Conservation (phyloP, 1,140 invertebrate species). For the Rhizoglyphus robini region DNA sequence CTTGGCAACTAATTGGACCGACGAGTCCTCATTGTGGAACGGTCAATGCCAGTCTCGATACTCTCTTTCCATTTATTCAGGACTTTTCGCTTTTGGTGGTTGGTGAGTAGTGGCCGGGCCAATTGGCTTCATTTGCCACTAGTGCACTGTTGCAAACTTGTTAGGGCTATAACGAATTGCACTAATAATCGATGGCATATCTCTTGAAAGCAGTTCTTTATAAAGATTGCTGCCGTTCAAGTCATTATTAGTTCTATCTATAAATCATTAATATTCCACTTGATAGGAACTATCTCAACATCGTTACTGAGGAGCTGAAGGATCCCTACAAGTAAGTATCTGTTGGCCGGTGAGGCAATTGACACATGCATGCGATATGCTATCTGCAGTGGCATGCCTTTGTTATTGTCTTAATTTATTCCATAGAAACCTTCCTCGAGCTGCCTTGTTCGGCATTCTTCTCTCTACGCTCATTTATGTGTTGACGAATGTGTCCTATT, state of each 20-base stretch:
- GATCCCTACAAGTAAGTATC: constrained; percentile 45
- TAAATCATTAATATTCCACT: not conserved
- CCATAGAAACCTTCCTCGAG: constrained; percentile 70
- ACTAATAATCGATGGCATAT: too few species aligned
- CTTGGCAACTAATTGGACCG: not conserved
- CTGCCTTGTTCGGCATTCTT: constrained; percentile 81
- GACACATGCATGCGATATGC: too few species aligned
- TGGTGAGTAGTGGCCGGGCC: constrained; percentile 64
- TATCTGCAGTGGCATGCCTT: too few species aligned
- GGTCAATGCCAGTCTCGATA: not conserved
- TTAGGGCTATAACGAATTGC: too few species aligned
- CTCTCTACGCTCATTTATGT: constrained; percentile 80
- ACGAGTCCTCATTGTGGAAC: too few species aligned
- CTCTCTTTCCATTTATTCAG: constrained; percentile 16
- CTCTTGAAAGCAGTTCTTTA: too few species aligned
- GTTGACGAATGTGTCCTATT: constrained; percentile 79
- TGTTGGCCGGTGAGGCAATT: too few species aligned
- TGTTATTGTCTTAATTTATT: too few species aligned
- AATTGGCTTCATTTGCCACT: not conserved
- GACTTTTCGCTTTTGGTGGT: constrained; percentile 20
- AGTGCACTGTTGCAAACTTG: too few species aligned
- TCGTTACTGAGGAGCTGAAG: constrained; percentile 88
- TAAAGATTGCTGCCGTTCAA: too few species aligned
- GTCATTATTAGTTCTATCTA: not conserved
- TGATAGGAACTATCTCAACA: constrained; percentile 49